A percentile compares a stretch with the other conserved stretches of the same genome.
phyloP scores from a whole-genome alignment of 2,888 invertebrate species.

The Napeogenes inachia region DNA sequence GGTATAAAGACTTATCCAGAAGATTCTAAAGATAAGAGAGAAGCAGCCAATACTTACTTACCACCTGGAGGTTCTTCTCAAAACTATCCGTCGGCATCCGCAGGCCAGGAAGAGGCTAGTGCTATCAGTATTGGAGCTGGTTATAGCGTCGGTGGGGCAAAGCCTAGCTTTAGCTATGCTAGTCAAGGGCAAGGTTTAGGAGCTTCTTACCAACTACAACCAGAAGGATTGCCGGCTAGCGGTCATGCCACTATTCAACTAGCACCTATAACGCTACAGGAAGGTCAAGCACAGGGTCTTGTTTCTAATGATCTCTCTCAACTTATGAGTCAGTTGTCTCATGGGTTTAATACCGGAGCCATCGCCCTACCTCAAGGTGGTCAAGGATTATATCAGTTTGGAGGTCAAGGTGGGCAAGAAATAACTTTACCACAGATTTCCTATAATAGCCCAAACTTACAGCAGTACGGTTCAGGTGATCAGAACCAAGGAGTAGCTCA shows the following conservation, averaged over 20 bases:
- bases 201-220: constrained; percentile 46
- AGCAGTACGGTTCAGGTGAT: constrained; percentile 53
- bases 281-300: constrained; percentile 45
- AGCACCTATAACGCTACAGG: constrained; percentile 60
- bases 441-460: constrained; percentile 48
- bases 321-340: constrained; percentile 64
- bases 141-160: constrained; percentile 67
- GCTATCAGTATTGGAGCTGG: constrained; percentile 69
- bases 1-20: constrained; percentile 52
- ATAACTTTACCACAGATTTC: constrained; percentile 50
- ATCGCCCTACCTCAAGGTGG: constrained; percentile 50
- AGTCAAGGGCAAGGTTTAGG: constrained; percentile 45
- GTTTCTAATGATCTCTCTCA: constrained; percentile 57
- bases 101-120: constrained; percentile 60
- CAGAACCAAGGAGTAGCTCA: constrained; percentile 48
- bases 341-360: constrained; percentile 59
- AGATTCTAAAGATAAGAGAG: constrained; percentile 65
- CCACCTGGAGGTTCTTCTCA: constrained; percentile 40
- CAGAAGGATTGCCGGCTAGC: constrained; percentile 50
- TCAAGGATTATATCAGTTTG: constrained; percentile 50
- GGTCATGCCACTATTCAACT: constrained; percentile 57
- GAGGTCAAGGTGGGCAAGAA: constrained; percentile 49
- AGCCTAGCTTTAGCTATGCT: constrained; percentile 32
- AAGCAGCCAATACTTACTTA: constrained; percentile 54
- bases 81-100: constrained; percentile 37